These are phyloP conservation scores for Phoronis australis DNA, from an alignment of 2,888 invertebrate genomes.

Conservation along the genomic window DNA sequence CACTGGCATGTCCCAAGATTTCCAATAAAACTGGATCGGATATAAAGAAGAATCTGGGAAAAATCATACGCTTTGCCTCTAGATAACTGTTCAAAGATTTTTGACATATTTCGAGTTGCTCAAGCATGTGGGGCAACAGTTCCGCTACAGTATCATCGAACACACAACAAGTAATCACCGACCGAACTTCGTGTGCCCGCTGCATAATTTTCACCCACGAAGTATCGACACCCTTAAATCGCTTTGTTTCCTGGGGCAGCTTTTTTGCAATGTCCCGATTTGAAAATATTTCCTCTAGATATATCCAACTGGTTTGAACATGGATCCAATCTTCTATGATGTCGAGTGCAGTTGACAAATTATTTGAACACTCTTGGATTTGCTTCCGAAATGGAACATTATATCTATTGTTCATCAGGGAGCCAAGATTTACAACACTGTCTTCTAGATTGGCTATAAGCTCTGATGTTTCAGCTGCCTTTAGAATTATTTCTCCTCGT, in stretches of 20 bases:
- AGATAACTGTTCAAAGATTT: slow-evolving; percentile 84
- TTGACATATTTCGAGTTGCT: slow-evolving; percentile 84
- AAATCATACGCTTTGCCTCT: slow-evolving; percentile 76
- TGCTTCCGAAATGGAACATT: slow-evolving; percentile 81
- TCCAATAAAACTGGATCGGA: slow-evolving; percentile 84
- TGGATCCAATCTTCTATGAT: slow-evolving; percentile 79
- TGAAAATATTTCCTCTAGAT: slow-evolving; percentile 84
- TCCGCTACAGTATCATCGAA: slow-evolving; percentile 77
- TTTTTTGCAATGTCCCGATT: slow-evolving; percentile 87
- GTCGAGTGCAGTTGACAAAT: slow-evolving; percentile 73
- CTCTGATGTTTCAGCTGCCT: slow-evolving; percentile 63
- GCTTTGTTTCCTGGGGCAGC: slow-evolving; percentile 61
- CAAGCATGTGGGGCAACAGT: slow-evolving; percentile 71
- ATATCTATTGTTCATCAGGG: slow-evolving; percentile 78
- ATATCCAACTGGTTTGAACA: slow-evolving; percentile 85
- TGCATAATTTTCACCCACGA: slow-evolving; percentile 83
- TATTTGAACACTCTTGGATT: slow-evolving; percentile 74
- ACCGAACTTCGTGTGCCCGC: slow-evolving; percentile 72
- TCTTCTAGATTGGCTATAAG: slow-evolving; percentile 76
- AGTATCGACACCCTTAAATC: slow-evolving; percentile 71
- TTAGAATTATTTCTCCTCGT: slow-evolving; percentile 75
- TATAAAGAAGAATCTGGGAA: slow-evolving; percentile 85
- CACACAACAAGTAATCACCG: slow-evolving; percentile 78
- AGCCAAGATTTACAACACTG: slow-evolving; percentile 79
- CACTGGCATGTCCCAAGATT: slow-evolving; percentile 84